phyloP scores from a whole-genome alignment of 2,888 invertebrate genomes.

The Synanthedon tipuliformis region DNA sequence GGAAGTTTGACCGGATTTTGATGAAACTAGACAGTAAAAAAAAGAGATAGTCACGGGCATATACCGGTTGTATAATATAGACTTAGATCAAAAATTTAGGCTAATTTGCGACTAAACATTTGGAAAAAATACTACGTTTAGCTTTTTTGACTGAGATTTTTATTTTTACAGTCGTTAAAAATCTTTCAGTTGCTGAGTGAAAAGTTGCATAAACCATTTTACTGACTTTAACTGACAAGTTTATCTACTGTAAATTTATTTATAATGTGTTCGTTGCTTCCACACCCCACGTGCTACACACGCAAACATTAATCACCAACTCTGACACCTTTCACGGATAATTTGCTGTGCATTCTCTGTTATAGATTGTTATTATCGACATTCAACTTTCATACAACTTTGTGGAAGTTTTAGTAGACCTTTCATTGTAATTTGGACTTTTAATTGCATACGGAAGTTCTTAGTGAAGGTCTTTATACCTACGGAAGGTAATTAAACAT shows the following conservation, averaged over 20 bases:
- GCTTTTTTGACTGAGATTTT: no score
- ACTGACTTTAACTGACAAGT: neutral
- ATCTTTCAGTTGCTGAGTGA: no score
- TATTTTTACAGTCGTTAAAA: no score
- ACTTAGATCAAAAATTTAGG: no score
- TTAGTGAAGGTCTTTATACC: constrained; percentile 7
- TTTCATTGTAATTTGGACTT: constrained; percentile 19
- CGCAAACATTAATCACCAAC: constrained; percentile 60
- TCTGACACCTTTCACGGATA: constrained; percentile 40
- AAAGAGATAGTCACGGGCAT: no score
- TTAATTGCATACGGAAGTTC: neutral
- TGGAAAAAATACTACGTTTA: no score
- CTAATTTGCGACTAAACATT: no score
- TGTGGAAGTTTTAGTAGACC: constrained; percentile 9
- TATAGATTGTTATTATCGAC: constrained; percentile 22
- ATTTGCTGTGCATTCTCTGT: constrained; percentile 31
- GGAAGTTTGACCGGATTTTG: no score
- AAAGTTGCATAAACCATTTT: no score
- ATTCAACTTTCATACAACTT: constrained; percentile 11
- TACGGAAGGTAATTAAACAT: no score
- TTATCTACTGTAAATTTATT: neutral
- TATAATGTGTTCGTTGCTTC: constrained; percentile 12
- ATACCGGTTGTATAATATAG: no score
- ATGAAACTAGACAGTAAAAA: no score
- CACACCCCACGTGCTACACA: constrained; percentile 49